These are phyloP conservation scores for Pyrgus malvae DNA, from an alignment of 2,888 invertebrate species.

Conservation along the genomic window DNA sequence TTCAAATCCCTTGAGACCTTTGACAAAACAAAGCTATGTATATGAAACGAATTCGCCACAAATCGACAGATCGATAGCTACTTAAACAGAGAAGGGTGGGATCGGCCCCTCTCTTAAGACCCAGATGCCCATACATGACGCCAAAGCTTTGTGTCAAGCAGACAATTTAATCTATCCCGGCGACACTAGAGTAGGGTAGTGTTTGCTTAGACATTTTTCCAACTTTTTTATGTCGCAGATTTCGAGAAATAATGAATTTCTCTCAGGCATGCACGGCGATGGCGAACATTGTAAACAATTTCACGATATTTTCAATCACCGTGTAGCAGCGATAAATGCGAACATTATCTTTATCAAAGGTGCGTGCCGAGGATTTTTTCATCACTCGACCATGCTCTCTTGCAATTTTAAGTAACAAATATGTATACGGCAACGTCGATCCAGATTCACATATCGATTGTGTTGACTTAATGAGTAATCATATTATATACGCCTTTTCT, in stretches of 20 bases:
- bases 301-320: too few species aligned
- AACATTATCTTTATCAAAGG: too few species aligned
- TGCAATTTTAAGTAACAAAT: too few species aligned
- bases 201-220: slow-evolving; percentile 6
- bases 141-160: slow-evolving; percentile 45
- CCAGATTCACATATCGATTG: background rate
- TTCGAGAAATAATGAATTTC: background rate
- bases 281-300: too few species aligned
- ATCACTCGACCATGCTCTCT: too few species aligned
- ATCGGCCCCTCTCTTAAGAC: slow-evolving; percentile 52
- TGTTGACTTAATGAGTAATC: too few species aligned
- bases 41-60: slow-evolving; percentile 47
- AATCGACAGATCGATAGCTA: slow-evolving; percentile 60
- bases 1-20: slow-evolving; percentile 1
- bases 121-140: slow-evolving; percentile 66
- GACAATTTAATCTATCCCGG: slow-evolving; percentile 22
- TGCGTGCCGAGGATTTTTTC: too few species aligned
- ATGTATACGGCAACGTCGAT: too few species aligned
- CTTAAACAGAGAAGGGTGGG: slow-evolving; percentile 61
- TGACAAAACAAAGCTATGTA: slow-evolving; percentile 38
- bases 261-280: too few species aligned
- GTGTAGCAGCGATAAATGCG: too few species aligned
- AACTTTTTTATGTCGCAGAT: slow-evolving; percentile 12
- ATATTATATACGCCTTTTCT: too few species aligned
- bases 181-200: slow-evolving; percentile 14